Conservation (phyloP, 2,797 vertebrate species). For the Hydrophis major region DNA sequence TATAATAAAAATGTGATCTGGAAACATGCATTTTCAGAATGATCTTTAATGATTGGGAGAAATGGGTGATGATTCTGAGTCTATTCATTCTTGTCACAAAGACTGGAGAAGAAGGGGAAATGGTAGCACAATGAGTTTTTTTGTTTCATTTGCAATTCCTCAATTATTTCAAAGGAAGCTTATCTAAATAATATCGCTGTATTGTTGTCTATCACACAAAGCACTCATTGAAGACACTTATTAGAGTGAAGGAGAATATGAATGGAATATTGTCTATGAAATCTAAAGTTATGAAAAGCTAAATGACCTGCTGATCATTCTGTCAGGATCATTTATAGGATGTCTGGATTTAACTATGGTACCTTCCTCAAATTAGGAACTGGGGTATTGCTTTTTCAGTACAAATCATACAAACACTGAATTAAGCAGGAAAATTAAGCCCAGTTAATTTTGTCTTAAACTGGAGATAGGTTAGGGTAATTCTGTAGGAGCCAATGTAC, state of each 20-base stretch:
- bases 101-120: slow-evolving; percentile 11
- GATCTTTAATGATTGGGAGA: background rate
- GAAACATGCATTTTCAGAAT: slow-evolving; percentile 19
- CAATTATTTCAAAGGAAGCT: slow-evolving; percentile 34
- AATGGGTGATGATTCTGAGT: slow-evolving; percentile 8
- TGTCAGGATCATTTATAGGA: background rate
- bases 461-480: background rate
- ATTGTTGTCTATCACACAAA: slow-evolving; percentile 7
- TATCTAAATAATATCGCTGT: slow-evolving; percentile 1
- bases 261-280: slow-evolving; percentile 5
- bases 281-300: slow-evolving; percentile 30
- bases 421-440: background rate
- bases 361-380: slow-evolving; percentile 12
- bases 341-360: slow-evolving; percentile 3
- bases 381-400: slow-evolving; percentile 3
- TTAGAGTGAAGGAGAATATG: slow-evolving; percentile 12
- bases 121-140: slow-evolving; percentile 14
- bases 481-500: background rate
- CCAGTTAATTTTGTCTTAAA: background rate
- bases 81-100: slow-evolving; percentile 18
- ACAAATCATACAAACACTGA: background rate
- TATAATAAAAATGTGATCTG: slow-evolving; percentile 22
- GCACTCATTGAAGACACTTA: slow-evolving; percentile 7
- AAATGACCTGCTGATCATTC: slow-evolving; percentile 9
- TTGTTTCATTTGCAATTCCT: slow-evolving; percentile 22